Evolutionary conservation across 2,888 invertebrate genomes (phyloP), one percentile per base, ranked within the genome.

Genomic region (Chrysomela aeneicollis): DNA sequence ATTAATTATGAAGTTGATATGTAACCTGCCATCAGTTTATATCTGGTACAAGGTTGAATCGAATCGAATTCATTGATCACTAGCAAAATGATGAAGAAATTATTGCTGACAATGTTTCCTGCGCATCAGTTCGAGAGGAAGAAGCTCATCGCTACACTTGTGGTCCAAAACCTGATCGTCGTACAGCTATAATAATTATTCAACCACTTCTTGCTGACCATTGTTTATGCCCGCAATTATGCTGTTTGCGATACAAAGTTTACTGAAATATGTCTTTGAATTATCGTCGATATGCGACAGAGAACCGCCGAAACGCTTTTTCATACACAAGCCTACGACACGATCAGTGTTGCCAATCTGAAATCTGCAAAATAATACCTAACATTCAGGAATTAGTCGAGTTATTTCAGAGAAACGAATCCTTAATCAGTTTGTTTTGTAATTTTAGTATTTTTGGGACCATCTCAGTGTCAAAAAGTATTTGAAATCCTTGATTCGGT

Each of bases 171-270:
- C 73, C 71, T 68, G 72, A 73, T 73, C 64, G 46, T 60, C 62
- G 62, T 64, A 66, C 69, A 64, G 70, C 67, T 65, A 68, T 71
- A 72, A 71, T 68, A 69, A 70, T 66, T 70, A 70, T 73, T 74
- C 71, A 71, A 74, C 73, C 71, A 71, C 70, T 74, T 74, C 72
- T 73, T 71, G 71, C 68, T 69, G 57, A 55, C 69, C 67, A 73
- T 74, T 74, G 73, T 74, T 74, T 72, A 74, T 74, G 63, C 66
- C 64, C 50, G 64, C 71, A 72, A 74, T 74, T 74, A 74, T 73
- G 46, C 57, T 47, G 57, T 32, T 46, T 26, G 37, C 46, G 57
- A 57, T 57, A 57, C 57, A 57, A 65, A 61, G 65, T 65, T 30
- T 30, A 54, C 61, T 65, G 52, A 65, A 65, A 51, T 65, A 58